phyloP scores from a whole-genome alignment of 2,888 invertebrate species.

The Melanchra persicariae region DNA sequence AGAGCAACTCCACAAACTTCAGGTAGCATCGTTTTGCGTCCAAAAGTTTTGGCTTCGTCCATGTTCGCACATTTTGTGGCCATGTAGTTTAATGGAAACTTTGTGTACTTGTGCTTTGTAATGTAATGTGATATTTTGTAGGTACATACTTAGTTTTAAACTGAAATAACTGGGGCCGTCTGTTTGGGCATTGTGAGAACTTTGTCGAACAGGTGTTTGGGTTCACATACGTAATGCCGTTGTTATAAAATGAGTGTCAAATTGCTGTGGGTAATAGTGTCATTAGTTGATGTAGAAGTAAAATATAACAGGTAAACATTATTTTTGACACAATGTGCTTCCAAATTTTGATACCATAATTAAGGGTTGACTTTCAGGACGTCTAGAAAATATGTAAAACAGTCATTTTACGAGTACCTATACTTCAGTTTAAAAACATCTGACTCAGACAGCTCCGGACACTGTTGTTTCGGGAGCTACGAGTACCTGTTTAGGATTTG shows the following conservation, averaged over 20 bases:
- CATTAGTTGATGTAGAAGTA: neutral
- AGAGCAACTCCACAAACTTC: constrained; percentile 41
- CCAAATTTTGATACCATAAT: neutral
- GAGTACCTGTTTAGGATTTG: too few relatives aligned
- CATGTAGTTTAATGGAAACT: constrained; percentile 60
- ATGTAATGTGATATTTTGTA: constrained; percentile 56
- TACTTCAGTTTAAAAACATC: too few relatives aligned
- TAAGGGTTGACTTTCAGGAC: neutral
- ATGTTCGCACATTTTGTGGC: constrained; percentile 57
- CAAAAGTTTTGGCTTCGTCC: constrained; percentile 43
- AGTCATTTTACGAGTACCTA: too few relatives aligned
- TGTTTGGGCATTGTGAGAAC: constrained; percentile 39
- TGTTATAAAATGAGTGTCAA: constrained; percentile 18
- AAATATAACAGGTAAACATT: neutral
- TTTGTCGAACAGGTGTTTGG: constrained; percentile 41
- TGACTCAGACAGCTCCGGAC: too few relatives aligned
- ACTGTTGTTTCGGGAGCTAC: too few relatives aligned
- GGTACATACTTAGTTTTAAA: constrained; percentile 24
- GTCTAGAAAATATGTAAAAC: too few relatives aligned
- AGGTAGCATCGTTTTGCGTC: constrained; percentile 45
- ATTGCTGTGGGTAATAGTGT: neutral
- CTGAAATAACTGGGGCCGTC: constrained; percentile 33
- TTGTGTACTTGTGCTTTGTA: constrained; percentile 52
- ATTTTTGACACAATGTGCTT: neutral
- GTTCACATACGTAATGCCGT: constrained; percentile 6